Evolutionary conservation across 1,140 invertebrate genomes (phyloP), one percentile per base, ranked within the genome.

Genomic region (Amphibalanus amphitrite): DNA sequence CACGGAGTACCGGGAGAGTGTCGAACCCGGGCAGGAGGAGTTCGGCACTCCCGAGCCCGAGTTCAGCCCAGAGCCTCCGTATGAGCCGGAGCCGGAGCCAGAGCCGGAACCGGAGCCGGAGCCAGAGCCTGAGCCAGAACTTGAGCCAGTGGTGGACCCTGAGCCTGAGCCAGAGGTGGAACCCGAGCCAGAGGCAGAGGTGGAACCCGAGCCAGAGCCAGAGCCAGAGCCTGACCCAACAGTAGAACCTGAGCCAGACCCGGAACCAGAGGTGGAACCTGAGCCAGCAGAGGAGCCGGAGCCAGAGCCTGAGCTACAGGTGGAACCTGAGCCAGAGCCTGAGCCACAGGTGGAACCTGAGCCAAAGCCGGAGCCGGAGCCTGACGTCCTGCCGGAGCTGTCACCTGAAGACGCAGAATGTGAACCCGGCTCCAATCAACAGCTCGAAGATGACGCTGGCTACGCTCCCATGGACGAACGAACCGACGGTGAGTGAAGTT

Each of bases 331-430:
- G 69, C 65, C 70, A 28, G 70, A 74, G n/a, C n/a, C n/a, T n/a
- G n/a, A n/a, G 29, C 72, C 69, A 59, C 73, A 75, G 69, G 72
- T 70, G 17, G 74, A 75, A 26, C 74, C 74, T 72, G 74, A 74
- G 65, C 70, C 75, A 59, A 73, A 75, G 59, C 75, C 75, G 26
- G 38, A 74, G 69, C 75, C 75, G 28, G 75, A 75, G 69, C 71
- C 71, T 20, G 75, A 75, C n/a, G n/a, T n/a, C n/a, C n/a, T n/a
- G n/a, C n/a, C n/a, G n/a, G n/a, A n/a, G n/a, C n/a, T n/a, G n/a
- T n/a, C n/a, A n/a, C n/a, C n/a, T n/a, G n/a, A n/a, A n/a, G n/a
- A n/a, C n/a, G n/a, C n/a, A n/a, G n/a, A n/a, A n/a, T n/a, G n/a
- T n/a, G n/a, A n/a, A n/a, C n/a, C n/a, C n/a, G n/a, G n/a, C n/a